Conservation (phyloP, 2,797 vertebrate genomes). For the Heteromormyrus szaboi region DNA sequence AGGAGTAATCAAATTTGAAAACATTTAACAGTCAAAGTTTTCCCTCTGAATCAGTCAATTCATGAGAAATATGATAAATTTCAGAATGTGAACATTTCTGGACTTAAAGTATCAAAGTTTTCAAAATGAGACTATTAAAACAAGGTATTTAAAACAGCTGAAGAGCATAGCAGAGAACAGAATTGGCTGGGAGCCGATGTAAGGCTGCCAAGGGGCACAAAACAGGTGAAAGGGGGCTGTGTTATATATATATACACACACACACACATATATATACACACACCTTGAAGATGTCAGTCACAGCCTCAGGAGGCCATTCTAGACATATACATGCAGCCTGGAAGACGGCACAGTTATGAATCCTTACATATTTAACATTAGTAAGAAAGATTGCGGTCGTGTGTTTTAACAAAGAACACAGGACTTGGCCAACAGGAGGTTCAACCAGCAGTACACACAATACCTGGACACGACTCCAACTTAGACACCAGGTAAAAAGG, state of each 20-base stretch:
- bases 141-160: neutral
- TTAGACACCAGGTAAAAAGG: conserved; percentile 10
- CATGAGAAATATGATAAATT: neutral
- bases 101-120: neutral
- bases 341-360: neutral
- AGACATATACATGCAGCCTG: neutral
- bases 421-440: neutral
- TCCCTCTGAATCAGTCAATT: neutral
- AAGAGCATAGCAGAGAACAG: neutral
- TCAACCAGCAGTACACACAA: neutral
- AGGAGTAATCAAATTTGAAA: neutral
- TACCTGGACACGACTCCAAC: neutral
- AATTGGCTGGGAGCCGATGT: neutral
- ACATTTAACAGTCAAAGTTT: neutral
- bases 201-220: neutral
- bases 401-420: neutral
- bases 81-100: neutral
- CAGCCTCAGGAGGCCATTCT: neutral
- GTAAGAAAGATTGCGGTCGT: neutral
- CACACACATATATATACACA: neutral
- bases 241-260: neutral
- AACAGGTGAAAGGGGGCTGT: neutral
- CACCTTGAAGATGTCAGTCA: neutral
- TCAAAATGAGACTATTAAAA: neutral
- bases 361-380: neutral